Percentiles rank a stretch among this genome's conserved stretches.
These are phyloP conservation scores for Chloroceryle amazona DNA, from an alignment of 2,797 vertebrate species.

Conservation along the genomic window DNA sequence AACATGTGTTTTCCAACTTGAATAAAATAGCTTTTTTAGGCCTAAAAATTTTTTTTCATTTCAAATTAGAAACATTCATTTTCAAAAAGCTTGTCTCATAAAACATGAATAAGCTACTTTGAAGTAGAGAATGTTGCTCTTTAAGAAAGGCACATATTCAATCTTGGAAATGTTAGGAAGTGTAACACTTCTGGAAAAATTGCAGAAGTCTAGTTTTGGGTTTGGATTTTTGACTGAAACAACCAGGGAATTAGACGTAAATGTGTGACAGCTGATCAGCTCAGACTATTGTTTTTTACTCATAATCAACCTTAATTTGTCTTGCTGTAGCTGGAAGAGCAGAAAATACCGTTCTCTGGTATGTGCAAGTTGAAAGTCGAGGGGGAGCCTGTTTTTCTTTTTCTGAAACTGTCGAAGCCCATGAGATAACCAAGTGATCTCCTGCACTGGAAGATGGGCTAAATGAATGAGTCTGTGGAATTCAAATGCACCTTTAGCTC, in stretches of 20 bases:
- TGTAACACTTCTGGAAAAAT: neutral
- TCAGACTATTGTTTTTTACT: neutral
- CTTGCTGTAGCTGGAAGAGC: accelerated
- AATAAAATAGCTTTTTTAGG: neutral
- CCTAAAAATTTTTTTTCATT: neutral
- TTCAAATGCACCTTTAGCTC: neutral
- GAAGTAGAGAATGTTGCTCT: neutral
- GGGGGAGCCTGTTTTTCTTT: neutral
- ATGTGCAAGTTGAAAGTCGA: neutral
- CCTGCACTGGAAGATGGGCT: neutral
- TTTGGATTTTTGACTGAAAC: neutral
- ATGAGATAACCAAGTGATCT: neutral
- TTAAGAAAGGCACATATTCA: neutral
- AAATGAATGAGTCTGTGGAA: neutral
- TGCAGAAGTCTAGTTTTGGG: neutral
- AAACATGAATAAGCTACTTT: neutral
- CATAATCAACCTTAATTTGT: neutral
- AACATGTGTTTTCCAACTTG: neutral
- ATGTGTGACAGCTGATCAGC: neutral
- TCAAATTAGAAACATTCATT: neutral
- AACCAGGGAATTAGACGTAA: neutral
- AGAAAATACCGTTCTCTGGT: neutral
- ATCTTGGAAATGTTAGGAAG: neutral
- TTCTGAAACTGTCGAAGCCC: neutral
- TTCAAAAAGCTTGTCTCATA: neutral